A percentile compares a stretch with the other conserved stretches of the same genome.
Evolutionary conservation across 1,140 invertebrate genomes (phyloP).

Genomic region (Venustaconcha ellipsiformis): DNA sequence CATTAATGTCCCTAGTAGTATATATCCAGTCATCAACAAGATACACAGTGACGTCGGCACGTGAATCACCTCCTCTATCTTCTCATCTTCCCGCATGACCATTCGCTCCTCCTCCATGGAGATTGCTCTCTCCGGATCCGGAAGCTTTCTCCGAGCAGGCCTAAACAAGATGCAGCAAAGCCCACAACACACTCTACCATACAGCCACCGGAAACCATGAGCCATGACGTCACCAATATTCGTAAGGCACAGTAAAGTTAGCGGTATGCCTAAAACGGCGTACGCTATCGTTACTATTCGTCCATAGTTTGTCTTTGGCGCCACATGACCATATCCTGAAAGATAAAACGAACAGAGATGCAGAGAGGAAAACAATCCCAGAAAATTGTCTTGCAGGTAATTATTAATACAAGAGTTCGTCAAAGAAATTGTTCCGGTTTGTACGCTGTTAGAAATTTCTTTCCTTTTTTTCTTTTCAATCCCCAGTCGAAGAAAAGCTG

Average conservation of each 20-base stretch:
- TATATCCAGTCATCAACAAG: slow-evolving; percentile 66
- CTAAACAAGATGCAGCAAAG: slow-evolving; percentile 55
- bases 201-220: slow-evolving; percentile 94
- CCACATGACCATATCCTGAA: slow-evolving; percentile 93
- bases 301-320: slow-evolving; percentile 88
- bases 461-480: too few relatives aligned
- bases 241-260: slow-evolving; percentile 90
- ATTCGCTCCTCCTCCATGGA: slow-evolving; percentile 32
- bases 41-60: slow-evolving; percentile 61
- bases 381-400: too few relatives aligned
- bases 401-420: too few relatives aligned
- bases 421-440: too few relatives aligned
- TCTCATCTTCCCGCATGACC: slow-evolving; percentile 46
- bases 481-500: too few relatives aligned
- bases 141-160: slow-evolving; percentile 33
- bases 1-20: slow-evolving; percentile 65
- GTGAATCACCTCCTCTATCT: slow-evolving; percentile 51
- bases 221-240: slow-evolving; percentile 97
- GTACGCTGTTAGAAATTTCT: too few relatives aligned
- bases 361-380: too few relatives aligned
- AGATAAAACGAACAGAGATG: slow-evolving; percentile 2
- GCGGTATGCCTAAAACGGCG: slow-evolving; percentile 96
- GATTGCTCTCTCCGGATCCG: slow-evolving; percentile 52
- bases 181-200: slow-evolving; percentile 76
- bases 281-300: slow-evolving; percentile 94